Evolutionary conservation across 2,797 vertebrate species (phyloP).

Genomic region (Botia kubotai): DNA sequence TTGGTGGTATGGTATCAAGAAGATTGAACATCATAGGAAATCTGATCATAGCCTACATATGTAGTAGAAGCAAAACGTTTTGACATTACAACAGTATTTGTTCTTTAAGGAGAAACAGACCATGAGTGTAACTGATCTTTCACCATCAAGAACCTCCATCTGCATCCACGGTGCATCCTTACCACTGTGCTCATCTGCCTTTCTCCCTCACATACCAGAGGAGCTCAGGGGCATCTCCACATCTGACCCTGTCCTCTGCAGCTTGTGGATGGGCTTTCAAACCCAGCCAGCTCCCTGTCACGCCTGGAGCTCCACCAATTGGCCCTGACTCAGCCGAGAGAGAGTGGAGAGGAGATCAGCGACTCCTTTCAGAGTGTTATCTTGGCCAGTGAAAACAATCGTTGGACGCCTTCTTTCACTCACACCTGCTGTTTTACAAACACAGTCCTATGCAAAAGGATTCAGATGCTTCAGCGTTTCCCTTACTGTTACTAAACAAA

Average conservation of each 20-base stretch:
- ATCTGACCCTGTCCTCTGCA: constrained; percentile 53
- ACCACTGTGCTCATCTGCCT: constrained; percentile 19
- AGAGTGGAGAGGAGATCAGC: constrained; percentile 8
- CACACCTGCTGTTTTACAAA: constrained; percentile 48
- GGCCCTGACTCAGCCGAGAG: constrained; percentile 28
- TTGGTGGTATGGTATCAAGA: background rate
- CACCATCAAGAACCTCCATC: background rate
- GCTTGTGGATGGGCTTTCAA: constrained; percentile 49
- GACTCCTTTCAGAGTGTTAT: constrained; percentile 44
- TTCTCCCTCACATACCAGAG: constrained; percentile 51
- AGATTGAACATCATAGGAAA: background rate
- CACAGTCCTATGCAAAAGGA: constrained; percentile 6
- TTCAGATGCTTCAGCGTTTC: background rate
- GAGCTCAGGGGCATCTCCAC: constrained; percentile 52
- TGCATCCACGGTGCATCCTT: constrained; percentile 12
- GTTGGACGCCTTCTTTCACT: constrained; percentile 29
- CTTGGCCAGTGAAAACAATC: constrained; percentile 26
- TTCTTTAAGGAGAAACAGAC: background rate
- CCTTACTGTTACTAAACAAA: constrained; percentile 2
- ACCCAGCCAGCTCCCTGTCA: constrained; percentile 46
- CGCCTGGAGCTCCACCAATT: constrained; percentile 48
- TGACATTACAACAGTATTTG: background rate
- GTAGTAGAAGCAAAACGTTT: background rate
- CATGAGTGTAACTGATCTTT: background rate
- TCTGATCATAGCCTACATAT: background rate